A percentile compares a stretch with the other conserved stretches of the same genome.
Conservation (phyloP, 2,888 invertebrate species). For the Apeira syringaria region DNA sequence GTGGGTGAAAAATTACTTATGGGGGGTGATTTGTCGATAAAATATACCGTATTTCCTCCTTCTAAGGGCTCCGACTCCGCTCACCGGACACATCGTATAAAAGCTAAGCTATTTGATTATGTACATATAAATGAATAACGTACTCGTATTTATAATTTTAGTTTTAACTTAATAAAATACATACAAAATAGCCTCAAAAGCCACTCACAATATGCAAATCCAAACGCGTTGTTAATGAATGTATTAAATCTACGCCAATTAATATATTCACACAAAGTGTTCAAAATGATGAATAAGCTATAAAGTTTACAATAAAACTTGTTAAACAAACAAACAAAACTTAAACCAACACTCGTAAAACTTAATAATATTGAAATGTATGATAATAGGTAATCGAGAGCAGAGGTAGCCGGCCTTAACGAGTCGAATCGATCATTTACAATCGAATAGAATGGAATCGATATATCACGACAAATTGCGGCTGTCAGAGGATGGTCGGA, state of each 20-base stretch:
- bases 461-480: conserved; percentile 42
- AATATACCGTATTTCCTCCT: too few relatives aligned
- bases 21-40: too few relatives aligned
- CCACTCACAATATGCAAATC: conserved; percentile 11
- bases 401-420: conserved; percentile 30
- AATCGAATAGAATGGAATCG: conserved; percentile 36
- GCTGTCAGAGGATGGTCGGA: conserved; percentile 31
- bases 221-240: conserved; percentile 4
- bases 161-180: too few relatives aligned
- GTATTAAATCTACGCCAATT: conserved; percentile 5
- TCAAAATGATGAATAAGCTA: conserved; percentile 9
- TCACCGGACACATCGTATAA: too few relatives aligned
- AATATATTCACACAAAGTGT: conserved; percentile 10
- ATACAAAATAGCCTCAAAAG: too few relatives aligned
- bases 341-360: conserved; percentile 30
- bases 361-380: conserved; percentile 40
- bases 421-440: conserved; percentile 43
- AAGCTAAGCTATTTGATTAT: too few relatives aligned
- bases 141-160: too few relatives aligned
- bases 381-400: conserved; percentile 37
- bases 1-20: too few relatives aligned
- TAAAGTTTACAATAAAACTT: conserved; percentile 16
- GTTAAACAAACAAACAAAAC: conserved; percentile 27
- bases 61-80: too few relatives aligned
- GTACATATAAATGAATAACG: too few relatives aligned